Conservation (phyloP, 2,888 invertebrate genomes). For the Hirtodrosophila duncani region DNA sequence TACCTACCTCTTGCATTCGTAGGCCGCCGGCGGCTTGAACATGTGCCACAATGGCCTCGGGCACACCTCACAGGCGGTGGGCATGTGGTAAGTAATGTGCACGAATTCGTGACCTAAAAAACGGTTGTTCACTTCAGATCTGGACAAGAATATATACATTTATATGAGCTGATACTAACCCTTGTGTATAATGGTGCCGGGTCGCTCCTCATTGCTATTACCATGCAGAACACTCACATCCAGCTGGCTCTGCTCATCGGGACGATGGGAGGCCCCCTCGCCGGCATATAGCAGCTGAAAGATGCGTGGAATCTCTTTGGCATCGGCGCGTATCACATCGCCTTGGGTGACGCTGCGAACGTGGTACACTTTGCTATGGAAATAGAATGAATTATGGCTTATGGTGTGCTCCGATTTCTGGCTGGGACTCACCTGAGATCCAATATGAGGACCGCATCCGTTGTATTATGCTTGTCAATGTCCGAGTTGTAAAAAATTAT, state of each 20-base stretch:
- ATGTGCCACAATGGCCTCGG: slow-evolving; percentile 98
- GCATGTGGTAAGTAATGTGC: slow-evolving; percentile 98
- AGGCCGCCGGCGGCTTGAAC: slow-evolving; percentile 97
- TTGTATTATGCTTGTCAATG: slow-evolving; percentile 93
- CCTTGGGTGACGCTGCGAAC: slow-evolving; percentile 99
- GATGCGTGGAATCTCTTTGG: slow-evolving; percentile 99
- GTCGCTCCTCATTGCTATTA: slow-evolving; percentile 76
- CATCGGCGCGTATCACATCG: slow-evolving; percentile 98
- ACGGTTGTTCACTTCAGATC: too few relatives aligned
- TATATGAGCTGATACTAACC: too few relatives aligned
- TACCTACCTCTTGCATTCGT: slow-evolving; percentile 91
- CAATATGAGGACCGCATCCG: slow-evolving; percentile 94
- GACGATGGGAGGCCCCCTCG: slow-evolving; percentile 93
- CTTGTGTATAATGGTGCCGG: slow-evolving; percentile 78
- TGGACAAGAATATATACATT: too few relatives aligned
- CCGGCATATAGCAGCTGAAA: slow-evolving; percentile 98
- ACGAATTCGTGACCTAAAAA: slow-evolving; percentile 93
- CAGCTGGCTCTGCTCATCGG: slow-evolving; percentile 83
- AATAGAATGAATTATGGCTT: not conserved
- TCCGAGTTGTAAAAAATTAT: slow-evolving; percentile 98
- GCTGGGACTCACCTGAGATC: slow-evolving; percentile 91
- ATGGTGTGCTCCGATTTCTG: too few relatives aligned
- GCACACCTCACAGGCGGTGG: slow-evolving; percentile 98
- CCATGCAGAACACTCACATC: slow-evolving; percentile 80
- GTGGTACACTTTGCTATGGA: slow-evolving; percentile 96